phyloP scores from a whole-genome alignment of 2,113 vertebrate species.

The Syrmaticus mikado region DNA sequence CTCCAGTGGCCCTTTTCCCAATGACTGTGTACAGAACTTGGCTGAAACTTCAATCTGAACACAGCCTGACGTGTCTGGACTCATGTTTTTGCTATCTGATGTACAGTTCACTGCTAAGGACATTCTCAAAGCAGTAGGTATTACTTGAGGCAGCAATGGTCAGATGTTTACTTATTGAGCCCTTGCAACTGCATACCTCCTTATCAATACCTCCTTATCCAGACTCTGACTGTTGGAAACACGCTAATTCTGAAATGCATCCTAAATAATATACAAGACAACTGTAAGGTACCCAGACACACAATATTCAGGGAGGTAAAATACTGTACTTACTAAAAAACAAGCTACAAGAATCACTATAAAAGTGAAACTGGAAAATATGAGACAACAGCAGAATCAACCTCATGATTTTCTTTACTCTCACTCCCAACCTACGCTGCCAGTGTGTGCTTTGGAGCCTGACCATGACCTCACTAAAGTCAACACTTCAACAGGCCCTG shows the following conservation, averaged over 20 bases:
- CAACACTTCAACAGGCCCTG: background rate
- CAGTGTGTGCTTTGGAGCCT: background rate
- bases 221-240: background rate
- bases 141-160: conserved; percentile 2
- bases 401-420: background rate
- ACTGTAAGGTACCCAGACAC: background rate
- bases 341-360: background rate
- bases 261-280: background rate
- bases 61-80: background rate
- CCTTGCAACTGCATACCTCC: conserved; percentile 3
- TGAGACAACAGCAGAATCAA: background rate
- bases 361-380: background rate
- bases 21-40: background rate
- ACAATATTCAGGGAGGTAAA: background rate
- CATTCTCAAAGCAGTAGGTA: conserved; percentile 44
- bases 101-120: background rate
- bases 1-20: conserved; percentile 15
- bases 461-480: conserved; percentile 9
- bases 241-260: background rate
- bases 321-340: background rate
- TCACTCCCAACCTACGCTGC: background rate
- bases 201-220: background rate
- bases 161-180: conserved; percentile 22
- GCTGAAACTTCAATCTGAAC: background rate
- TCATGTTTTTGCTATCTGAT: conserved; percentile 32